A percentile compares a stretch with the other conserved stretches of the same genome.
phyloP scores from a whole-genome alignment of 2,888 invertebrate genomes.

The Aromia moschata region DNA sequence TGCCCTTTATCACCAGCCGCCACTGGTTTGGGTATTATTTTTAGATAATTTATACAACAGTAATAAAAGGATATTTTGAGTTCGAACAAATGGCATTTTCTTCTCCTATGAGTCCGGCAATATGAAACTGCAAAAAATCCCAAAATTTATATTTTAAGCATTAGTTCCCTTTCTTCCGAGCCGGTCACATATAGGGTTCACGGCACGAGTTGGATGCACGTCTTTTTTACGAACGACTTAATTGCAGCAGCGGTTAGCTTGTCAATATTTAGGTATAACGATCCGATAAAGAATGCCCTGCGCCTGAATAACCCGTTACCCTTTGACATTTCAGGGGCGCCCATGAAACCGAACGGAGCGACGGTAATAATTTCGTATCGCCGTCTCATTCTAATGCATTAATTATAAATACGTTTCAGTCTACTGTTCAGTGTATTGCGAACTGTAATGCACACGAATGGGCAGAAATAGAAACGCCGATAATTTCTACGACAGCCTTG shows the following conservation, averaged over 20 bases:
- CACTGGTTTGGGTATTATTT: too few relatives aligned
- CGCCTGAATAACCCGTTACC: not conserved
- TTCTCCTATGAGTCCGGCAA: too few relatives aligned
- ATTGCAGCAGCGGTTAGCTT: not conserved
- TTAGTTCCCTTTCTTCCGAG: too few relatives aligned
- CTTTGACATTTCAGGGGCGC: not conserved
- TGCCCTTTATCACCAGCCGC: too few relatives aligned
- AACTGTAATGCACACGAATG: conserved; percentile 17
- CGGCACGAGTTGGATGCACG: too few relatives aligned
- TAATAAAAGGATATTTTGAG: too few relatives aligned
- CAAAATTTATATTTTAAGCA: too few relatives aligned
- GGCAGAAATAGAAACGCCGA: conserved; percentile 20
- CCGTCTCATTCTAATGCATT: conserved; percentile 31
- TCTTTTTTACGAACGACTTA: not conserved
- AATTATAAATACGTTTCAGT: conserved; percentile 41
- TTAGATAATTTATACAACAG: too few relatives aligned
- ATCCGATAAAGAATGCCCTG: conserved; percentile 10
- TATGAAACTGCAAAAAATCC: too few relatives aligned
- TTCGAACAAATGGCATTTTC: too few relatives aligned
- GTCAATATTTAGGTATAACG: not conserved
- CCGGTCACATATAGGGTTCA: too few relatives aligned
- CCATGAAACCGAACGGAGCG: conserved; percentile 13
- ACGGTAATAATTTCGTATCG: conserved; percentile 13
- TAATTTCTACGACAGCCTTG: conserved; percentile 19
- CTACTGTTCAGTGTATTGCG: conserved; percentile 9